These are phyloP conservation scores for Nomada hirtipes DNA, from an alignment of 2,888 invertebrate species.

Conservation along the genomic window DNA sequence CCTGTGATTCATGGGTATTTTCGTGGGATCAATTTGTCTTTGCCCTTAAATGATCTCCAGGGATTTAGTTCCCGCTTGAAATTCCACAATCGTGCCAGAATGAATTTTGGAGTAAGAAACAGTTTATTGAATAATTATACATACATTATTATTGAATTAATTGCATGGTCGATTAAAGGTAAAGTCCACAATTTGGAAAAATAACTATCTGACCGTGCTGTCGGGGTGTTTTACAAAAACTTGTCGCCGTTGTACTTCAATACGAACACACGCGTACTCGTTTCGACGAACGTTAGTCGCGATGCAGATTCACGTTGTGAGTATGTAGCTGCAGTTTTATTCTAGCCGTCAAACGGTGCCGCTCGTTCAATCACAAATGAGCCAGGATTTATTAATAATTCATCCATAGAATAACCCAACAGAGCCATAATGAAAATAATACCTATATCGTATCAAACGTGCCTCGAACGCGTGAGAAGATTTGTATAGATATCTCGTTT, in stretches of 20 bases:
- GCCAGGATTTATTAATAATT: constrained; percentile 32
- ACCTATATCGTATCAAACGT: neutral
- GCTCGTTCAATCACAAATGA: constrained; percentile 24
- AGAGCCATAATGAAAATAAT: neutral
- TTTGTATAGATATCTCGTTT: neutral
- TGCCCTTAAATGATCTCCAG: neutral
- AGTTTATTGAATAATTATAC: neutral
- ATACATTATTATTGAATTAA: neutral
- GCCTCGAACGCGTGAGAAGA: neutral
- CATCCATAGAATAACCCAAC: constrained; percentile 5
- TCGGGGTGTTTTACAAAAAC: neutral
- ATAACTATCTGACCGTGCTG: neutral
- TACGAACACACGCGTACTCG: neutral
- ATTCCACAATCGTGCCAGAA: neutral
- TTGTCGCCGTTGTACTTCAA: neutral
- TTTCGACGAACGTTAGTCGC: neutral
- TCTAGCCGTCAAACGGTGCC: neutral
- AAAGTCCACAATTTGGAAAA: constrained; percentile 1
- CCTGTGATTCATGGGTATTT: neutral
- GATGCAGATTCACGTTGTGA: neutral
- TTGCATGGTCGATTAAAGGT: neutral
- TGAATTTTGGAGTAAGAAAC: neutral
- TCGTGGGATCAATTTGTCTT: neutral
- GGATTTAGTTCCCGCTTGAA: neutral
- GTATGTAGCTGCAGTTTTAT: neutral